Evolutionary conservation across 2,113 vertebrate genomes (phyloP).

Genomic region (Epinephelus fuscoguttatus): DNA sequence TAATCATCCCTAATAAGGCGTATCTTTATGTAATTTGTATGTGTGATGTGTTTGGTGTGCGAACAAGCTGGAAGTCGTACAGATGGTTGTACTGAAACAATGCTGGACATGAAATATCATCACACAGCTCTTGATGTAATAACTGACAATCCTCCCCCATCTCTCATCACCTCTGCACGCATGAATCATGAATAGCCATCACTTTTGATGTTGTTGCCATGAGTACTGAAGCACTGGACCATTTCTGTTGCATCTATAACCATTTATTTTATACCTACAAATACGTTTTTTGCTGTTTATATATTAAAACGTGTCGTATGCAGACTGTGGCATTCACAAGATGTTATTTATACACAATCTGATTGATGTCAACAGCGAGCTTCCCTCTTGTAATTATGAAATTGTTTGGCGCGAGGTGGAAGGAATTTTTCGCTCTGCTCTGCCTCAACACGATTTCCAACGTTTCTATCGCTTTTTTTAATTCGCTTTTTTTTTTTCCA

Average conservation of each 20-base stretch:
- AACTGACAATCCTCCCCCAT: slow-evolving; percentile 51
- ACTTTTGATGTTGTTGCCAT: slow-evolving; percentile 58
- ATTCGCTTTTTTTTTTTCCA: not conserved
- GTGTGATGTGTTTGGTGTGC: not conserved
- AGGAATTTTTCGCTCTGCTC: slow-evolving; percentile 18
- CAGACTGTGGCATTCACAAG: slow-evolving; percentile 21
- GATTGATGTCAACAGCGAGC: slow-evolving; percentile 49
- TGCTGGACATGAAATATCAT: slow-evolving; percentile 54
- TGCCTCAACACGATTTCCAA: not conserved
- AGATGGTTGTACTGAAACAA: slow-evolving; percentile 54
- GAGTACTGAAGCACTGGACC: slow-evolving; percentile 35
- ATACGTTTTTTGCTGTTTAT: slow-evolving; percentile 3
- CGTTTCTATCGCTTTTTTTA: slow-evolving; percentile 8
- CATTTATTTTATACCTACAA: slow-evolving; percentile 19
- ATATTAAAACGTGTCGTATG: not conserved
- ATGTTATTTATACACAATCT: slow-evolving; percentile 60
- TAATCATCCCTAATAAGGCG: not conserved
- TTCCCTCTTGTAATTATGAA: slow-evolving; percentile 23
- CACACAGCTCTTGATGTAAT: slow-evolving; percentile 56
- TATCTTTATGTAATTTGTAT: not conserved
- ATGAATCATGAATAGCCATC: slow-evolving; percentile 65
- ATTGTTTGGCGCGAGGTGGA: slow-evolving; percentile 32
- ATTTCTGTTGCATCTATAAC: slow-evolving; percentile 4
- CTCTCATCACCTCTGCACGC: slow-evolving; percentile 60
- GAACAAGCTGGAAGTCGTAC: slow-evolving; percentile 38